Base-by-base conservation (phyloP, 2,797 vertebrate species). In the Pangasius macronema region DNA sequence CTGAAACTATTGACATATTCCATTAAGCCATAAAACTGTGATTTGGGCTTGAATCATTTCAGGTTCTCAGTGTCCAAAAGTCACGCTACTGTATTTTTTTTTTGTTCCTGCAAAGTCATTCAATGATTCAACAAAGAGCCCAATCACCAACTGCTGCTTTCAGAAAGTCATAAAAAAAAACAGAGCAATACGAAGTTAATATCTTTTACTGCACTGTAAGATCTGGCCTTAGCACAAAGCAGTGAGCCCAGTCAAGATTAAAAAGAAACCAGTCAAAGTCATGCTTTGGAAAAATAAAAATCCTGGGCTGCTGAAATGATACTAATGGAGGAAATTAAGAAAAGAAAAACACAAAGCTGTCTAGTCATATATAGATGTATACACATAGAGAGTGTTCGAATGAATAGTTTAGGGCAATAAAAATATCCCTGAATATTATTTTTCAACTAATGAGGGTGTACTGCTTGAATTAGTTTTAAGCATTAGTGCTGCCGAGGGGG, bases 111-210 rank as follows among this genome's bases (percentile, higher is more conserved):
- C 8, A 65, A 42, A 77, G 20, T 27, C 59, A 51, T 22, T 53
- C 59, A 79, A 57, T 86, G 61, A 80, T 68, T 65, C 55, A 79
- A 55, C 75, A 79, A 53, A 86, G 46, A 86, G 33, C 46, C 20
- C 9, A 59, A 30, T 57, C 55, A 27, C 67, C 65, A 59, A 57
- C 36, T 61, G 67, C 14, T 82, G 77, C 51, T 73, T 72, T 82
- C 39, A 86, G 27, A 59, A 73, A 61, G 39, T 72, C 67, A 67
- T 82, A 55, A 5, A 55, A 55, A 55, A 55, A 77, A 85, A 46
- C 27, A 70, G 22, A 81, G 53, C 65, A 59, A 42, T 46, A 59
- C 2, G 8, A 86, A 77, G 81, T 82, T 83, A 73, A 61, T 63
- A 73, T 39, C n/a, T 82, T 76, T 87, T 76, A 53, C 57, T 65